phyloP scores from a whole-genome alignment of 2,888 invertebrate genomes.

The Carterocephalus palaemon region DNA sequence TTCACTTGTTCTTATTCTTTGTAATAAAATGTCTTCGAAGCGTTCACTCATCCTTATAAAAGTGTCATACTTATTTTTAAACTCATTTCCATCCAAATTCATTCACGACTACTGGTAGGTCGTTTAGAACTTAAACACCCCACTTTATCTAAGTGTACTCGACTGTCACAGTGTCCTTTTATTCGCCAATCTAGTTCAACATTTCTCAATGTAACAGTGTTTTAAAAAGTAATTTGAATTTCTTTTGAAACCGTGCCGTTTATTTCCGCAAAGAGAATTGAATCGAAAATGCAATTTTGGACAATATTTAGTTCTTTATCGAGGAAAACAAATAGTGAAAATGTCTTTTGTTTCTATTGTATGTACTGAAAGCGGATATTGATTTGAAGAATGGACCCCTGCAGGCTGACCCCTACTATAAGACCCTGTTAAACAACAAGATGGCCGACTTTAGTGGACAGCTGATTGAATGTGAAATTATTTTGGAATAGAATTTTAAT shows the following conservation, averaged over 20 bases:
- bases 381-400: too few relatives aligned
- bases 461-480: too few relatives aligned
- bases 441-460: background rate
- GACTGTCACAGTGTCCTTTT: constrained; percentile 5
- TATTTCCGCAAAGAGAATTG: constrained; percentile 3
- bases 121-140: constrained; percentile 10
- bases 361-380: background rate
- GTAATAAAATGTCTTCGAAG: too few relatives aligned
- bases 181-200: constrained; percentile 8
- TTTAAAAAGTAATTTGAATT: constrained; percentile 18
- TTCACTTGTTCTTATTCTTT: too few relatives aligned
- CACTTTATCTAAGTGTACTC: constrained; percentile 15
- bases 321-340: constrained; percentile 6
- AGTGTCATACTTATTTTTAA: too few relatives aligned
- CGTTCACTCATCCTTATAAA: too few relatives aligned
- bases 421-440: background rate
- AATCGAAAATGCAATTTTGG: background rate
- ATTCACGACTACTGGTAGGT: constrained; percentile 1
- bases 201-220: constrained; percentile 11
- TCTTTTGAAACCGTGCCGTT: constrained; percentile 5
- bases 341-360: constrained; percentile 1
- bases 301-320: constrained; percentile 6
- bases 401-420: too few relatives aligned
- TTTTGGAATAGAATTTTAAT: too few relatives aligned
- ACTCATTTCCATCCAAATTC: constrained; percentile 1